Percentiles rank a stretch among this genome's conserved stretches.
Conservation (phyloP, 2,797 vertebrate species). For the Galago senegalensis region DNA sequence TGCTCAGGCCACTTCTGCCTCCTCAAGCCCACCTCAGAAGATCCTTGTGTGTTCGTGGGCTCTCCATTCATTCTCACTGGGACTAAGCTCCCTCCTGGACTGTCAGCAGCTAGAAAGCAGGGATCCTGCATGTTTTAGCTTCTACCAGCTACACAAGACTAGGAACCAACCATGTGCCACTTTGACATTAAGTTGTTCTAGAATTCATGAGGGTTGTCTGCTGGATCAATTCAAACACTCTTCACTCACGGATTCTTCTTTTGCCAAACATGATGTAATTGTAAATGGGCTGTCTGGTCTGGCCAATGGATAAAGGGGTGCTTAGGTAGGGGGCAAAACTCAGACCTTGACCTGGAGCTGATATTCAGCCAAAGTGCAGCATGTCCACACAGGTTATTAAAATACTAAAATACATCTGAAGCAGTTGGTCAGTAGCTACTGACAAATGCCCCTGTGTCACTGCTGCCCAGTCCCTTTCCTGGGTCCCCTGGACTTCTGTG, state of each 20-base stretch:
- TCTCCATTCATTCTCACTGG: neutral
- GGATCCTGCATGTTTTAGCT: neutral
- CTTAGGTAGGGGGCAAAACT: neutral
- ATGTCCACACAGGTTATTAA: neutral
- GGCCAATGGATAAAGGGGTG: neutral
- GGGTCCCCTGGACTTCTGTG: neutral
- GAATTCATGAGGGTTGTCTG: neutral
- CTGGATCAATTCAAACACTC: neutral
- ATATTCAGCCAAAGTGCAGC: neutral
- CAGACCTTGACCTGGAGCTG: neutral
- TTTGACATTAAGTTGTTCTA: neutral
- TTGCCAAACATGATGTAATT: neutral
- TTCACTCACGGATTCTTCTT: neutral
- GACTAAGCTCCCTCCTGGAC: neutral
- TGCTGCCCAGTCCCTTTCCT: fast-evolving
- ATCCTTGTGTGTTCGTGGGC: too few relatives aligned
- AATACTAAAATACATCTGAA: too few relatives aligned
- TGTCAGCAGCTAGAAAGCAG: neutral
- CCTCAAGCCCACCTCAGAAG: neutral
- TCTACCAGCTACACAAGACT: neutral
- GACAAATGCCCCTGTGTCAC: neutral
- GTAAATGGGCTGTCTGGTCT: neutral
- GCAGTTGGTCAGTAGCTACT: neutral
- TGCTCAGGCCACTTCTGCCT: neutral
- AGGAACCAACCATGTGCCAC: neutral